Evolutionary conservation across 2,888 invertebrate genomes (phyloP).

Genomic region (Notodonta ziczac): DNA sequence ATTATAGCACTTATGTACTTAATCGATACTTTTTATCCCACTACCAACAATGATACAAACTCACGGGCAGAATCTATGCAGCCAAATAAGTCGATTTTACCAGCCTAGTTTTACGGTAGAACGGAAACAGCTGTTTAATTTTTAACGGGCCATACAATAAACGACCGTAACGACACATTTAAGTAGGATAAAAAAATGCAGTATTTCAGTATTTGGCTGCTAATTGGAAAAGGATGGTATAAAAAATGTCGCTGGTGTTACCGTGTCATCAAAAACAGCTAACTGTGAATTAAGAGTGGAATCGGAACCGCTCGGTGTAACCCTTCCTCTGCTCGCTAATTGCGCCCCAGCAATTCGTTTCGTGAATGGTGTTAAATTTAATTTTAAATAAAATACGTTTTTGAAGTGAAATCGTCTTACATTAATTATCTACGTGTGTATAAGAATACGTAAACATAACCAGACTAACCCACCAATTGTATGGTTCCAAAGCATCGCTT

Average conservation of each 20-base stretch:
- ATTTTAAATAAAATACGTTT: conserved; percentile 42
- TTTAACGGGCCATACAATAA: too few relatives aligned
- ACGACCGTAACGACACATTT: too few relatives aligned
- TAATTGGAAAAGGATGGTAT: conserved; percentile 17
- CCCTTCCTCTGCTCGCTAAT: conserved; percentile 43
- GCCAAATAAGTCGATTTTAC: too few relatives aligned
- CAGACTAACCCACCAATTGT: neutral
- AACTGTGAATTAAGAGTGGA: conserved; percentile 37
- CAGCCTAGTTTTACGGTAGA: too few relatives aligned
- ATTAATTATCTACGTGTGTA: neutral
- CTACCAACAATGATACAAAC: too few relatives aligned
- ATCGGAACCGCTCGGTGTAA: conserved; percentile 33
- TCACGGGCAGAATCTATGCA: too few relatives aligned
- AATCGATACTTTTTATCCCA: too few relatives aligned
- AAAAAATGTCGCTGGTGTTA: conserved; percentile 20
- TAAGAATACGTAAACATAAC: neutral
- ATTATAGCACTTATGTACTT: too few relatives aligned
- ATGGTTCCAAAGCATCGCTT: too few relatives aligned
- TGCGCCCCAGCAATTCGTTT: conserved; percentile 48
- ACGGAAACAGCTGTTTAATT: too few relatives aligned
- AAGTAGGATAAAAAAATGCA: too few relatives aligned
- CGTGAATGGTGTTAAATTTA: conserved; percentile 33
- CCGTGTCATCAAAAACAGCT: conserved; percentile 36
- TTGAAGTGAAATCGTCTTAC: conserved; percentile 8
- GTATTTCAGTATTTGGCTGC: too few relatives aligned